These are phyloP conservation scores for Alentia gelatinosa DNA, from an alignment of 2,888 invertebrate genomes.

Conservation along the genomic window DNA sequence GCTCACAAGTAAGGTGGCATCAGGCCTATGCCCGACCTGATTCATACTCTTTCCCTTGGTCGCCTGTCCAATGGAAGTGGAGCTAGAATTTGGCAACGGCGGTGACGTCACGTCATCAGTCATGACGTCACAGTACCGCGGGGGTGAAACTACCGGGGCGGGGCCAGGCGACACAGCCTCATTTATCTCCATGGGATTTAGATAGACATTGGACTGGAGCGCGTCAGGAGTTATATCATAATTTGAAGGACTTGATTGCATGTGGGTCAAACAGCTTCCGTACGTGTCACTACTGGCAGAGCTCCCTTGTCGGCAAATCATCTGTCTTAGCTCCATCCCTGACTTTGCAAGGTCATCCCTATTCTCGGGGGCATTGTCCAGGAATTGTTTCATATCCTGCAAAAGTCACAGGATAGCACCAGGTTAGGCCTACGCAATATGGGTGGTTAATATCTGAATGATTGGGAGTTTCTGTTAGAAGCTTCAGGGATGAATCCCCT, in stretches of 20 bases:
- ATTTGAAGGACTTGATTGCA: slow-evolving; percentile 80
- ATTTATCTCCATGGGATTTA: slow-evolving; percentile 76
- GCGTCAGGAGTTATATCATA: slow-evolving; percentile 58
- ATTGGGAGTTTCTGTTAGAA: not conserved
- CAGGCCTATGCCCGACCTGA: slow-evolving; percentile 34
- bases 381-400: slow-evolving; percentile 56
- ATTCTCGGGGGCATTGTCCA: slow-evolving; percentile 41
- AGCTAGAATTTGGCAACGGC: slow-evolving; percentile 43
- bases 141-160: not conserved
- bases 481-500: not conserved
- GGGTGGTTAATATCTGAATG: not conserved
- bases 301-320: slow-evolving; percentile 74
- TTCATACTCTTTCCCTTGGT: slow-evolving; percentile 24
- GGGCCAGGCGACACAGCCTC: slow-evolving; percentile 15
- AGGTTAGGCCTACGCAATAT: not conserved
- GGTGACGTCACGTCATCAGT: slow-evolving; percentile 43
- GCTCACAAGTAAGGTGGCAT: not conserved
- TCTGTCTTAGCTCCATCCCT: slow-evolving; percentile 67
- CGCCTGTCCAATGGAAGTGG: slow-evolving; percentile 34
- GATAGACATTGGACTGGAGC: slow-evolving; percentile 75
- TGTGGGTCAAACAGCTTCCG: slow-evolving; percentile 97
- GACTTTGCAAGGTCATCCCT: slow-evolving; percentile 37
- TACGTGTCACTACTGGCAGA: slow-evolving; percentile 94
- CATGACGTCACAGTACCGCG: slow-evolving; percentile 43
- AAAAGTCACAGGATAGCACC: slow-evolving; percentile 49